These are phyloP conservation scores for Decapterus maruadsi DNA, from an alignment of 2,797 vertebrate species.

Conservation along the genomic window DNA sequence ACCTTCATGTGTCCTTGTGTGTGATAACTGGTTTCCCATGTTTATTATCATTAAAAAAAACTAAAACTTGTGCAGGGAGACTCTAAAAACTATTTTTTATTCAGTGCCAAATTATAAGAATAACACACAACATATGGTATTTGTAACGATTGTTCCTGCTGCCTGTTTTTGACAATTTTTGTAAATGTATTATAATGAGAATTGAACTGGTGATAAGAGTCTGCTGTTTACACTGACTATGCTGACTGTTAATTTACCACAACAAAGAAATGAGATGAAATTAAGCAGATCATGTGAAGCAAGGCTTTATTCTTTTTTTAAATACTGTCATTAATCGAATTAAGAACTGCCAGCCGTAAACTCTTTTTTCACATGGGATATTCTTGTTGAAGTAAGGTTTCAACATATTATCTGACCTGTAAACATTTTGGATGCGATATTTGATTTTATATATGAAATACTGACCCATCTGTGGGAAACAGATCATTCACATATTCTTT, in stretches of 20 bases:
- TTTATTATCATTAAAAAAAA: too few species aligned
- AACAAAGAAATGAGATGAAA: conserved; percentile 1
- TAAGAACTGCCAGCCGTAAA: background rate
- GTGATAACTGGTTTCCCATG: too few species aligned
- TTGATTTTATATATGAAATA: background rate
- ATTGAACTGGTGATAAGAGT: background rate
- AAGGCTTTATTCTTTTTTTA: background rate
- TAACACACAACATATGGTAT: too few species aligned
- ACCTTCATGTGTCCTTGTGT: background rate
- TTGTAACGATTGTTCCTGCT: background rate
- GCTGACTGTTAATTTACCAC: conserved; percentile 5
- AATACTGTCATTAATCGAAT: background rate
- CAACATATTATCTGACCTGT: background rate
- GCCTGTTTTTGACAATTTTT: background rate
- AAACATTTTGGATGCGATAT: background rate
- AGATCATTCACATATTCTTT: background rate
- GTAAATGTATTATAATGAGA: background rate
- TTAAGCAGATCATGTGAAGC: background rate
- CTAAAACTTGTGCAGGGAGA: too few species aligned
- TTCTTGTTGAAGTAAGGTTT: conserved; percentile 13
- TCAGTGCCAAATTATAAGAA: background rate
- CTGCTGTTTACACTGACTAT: conserved; percentile 24
- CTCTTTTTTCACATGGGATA: conserved; percentile 1
- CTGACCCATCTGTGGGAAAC: background rate
- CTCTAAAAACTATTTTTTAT: background rate